phyloP scores from a whole-genome alignment of 2,113 vertebrate species.

The Gila orcuttii region DNA sequence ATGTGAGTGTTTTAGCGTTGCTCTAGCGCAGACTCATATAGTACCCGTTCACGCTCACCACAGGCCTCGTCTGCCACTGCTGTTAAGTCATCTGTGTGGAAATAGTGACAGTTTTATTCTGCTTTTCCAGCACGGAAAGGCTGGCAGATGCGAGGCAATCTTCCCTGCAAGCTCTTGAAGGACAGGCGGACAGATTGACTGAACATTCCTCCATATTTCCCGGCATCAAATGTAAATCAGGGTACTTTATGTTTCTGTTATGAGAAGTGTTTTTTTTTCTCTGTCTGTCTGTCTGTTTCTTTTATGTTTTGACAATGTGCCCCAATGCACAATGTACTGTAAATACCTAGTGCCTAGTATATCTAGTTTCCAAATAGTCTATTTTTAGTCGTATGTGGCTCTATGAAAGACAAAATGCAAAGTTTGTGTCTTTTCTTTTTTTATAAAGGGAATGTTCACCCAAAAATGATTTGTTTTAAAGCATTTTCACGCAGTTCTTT shows the following conservation, averaged over 20 bases:
- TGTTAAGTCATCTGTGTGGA: not conserved
- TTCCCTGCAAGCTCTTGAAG: constrained; percentile 51
- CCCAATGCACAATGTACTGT: constrained; percentile 75
- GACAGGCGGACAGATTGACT: constrained; percentile 3
- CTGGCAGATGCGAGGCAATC: constrained; percentile 58
- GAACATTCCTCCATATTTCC: constrained; percentile 59
- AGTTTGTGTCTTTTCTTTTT: constrained; percentile 65
- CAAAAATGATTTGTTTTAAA: constrained; percentile 11
- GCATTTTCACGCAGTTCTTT: not conserved
- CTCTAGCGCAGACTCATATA: not conserved
- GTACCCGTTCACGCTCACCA: constrained; percentile 5
- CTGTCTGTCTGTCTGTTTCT: constrained; percentile 53
- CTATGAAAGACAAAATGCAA: constrained; percentile 74
- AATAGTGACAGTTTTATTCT: constrained; percentile 27
- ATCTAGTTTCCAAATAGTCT: constrained; percentile 81
- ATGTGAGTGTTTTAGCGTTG: constrained; percentile 52
- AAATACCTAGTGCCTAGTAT: constrained; percentile 82
- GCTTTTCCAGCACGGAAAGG: not conserved
- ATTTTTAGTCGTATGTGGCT: constrained; percentile 81
- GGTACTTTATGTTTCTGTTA: constrained; percentile 72
- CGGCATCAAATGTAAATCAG: constrained; percentile 79
- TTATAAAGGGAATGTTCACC: not conserved
- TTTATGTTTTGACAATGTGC: constrained; percentile 72
- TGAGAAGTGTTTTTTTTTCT: constrained; percentile 60
- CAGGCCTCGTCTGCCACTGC: constrained; percentile 6